These are phyloP conservation scores for Brachypodius melanocephalos DNA, from an alignment of 2,113 vertebrate genomes.

Conservation along the genomic window DNA sequence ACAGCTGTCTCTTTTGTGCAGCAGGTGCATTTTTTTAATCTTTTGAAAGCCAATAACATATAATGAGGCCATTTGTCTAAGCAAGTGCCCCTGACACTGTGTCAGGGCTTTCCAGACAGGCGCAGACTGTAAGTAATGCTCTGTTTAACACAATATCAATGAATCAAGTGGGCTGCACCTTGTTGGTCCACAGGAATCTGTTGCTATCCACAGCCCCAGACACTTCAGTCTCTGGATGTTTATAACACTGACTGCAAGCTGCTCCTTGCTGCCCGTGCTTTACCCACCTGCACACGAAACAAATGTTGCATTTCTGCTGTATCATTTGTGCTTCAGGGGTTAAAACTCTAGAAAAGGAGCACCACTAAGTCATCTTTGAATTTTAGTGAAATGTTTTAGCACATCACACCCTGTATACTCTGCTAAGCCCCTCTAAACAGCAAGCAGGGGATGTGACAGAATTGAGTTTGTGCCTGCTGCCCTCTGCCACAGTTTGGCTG, in stretches of 20 bases:
- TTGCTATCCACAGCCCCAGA: background rate
- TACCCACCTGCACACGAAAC: background rate
- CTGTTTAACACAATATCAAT: background rate
- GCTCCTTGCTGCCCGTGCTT: background rate
- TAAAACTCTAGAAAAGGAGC: background rate
- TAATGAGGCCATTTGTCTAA: background rate
- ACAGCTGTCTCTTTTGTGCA: background rate
- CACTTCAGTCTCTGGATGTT: background rate
- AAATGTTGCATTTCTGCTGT: background rate
- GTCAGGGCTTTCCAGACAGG: background rate
- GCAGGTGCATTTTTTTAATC: background rate
- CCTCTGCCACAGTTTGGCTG: background rate
- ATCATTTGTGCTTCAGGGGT: background rate
- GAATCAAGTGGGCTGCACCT: background rate
- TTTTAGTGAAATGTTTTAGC: background rate
- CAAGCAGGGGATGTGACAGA: background rate
- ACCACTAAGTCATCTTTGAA: background rate
- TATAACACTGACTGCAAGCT: background rate
- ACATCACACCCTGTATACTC: background rate
- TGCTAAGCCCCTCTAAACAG: background rate
- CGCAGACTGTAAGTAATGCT: background rate
- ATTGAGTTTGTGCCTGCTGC: background rate
- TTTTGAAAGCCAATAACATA: background rate
- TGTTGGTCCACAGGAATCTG: background rate
- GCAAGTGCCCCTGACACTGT: background rate